Base-by-base conservation (phyloP, 2,888 invertebrate genomes). In the Cephonodes hylas region DNA sequence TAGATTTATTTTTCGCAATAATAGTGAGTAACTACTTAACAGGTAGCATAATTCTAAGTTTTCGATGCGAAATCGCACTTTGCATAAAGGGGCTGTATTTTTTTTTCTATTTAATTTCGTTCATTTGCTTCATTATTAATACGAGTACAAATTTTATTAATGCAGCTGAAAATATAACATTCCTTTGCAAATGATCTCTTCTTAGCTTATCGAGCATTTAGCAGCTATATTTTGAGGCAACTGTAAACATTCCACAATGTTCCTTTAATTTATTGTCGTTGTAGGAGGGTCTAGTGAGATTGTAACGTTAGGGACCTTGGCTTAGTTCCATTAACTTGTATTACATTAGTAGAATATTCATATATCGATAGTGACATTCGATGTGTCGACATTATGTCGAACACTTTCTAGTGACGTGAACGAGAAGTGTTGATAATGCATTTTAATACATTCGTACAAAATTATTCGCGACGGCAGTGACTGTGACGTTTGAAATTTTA, bases 261-360 rank as follows among this genome's bases (percentile, higher is more conserved):
- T 67, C 67, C 67, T 70, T 70, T 67, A 72, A 70, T 73, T 4
- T 70, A 72, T 64, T 64, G 64, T 64, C 62, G 70, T 68, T 68
- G 64, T 66, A 70, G 75, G 75, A 75, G 76, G 75, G 76, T 75
- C 75, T 64, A 73, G 64, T 71, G 75, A 75, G 75, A 63, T 56
- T 53, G 48, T 60, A 60, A 60, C 25, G n/a, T 27, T 60, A 60
- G 53, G 42, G 53, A 53, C 53, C 53, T 53, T 46, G 27, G 27
- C 10, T 53, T 53, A 53, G 53, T 27, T 31, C 18, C 53, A 53
- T 53, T 53, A 53, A 8, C 38, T 38, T 38, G 18, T 27, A 53
- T 27, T 18, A 18, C 27, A 18, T 10, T 53, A 53, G 27, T 53
- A 53, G 31, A 31, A n/a, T 31, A 27, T 31, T 45, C n/a, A 5